A percentile compares a stretch with the other conserved stretches of the same genome.
Evolutionary conservation across 2,797 vertebrate species (phyloP).

Genomic region (Pogoniulus pusillus): DNA sequence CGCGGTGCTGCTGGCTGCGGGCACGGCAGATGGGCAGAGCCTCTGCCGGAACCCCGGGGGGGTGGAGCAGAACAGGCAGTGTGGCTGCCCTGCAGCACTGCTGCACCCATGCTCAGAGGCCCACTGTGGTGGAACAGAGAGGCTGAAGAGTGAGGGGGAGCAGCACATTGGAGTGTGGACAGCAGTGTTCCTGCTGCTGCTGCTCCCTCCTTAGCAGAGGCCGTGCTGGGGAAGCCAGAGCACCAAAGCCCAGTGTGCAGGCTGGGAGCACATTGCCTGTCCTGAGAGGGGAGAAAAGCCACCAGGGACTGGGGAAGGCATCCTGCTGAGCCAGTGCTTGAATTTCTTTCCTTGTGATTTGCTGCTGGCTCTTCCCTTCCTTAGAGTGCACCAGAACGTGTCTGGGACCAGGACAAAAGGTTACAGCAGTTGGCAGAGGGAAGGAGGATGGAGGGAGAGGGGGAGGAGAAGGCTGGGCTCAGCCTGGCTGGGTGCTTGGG

Average conservation of each 20-base stretch:
- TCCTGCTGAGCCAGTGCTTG: neutral
- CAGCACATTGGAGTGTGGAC: neutral
- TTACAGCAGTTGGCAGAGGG: neutral
- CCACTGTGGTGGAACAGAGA: neutral
- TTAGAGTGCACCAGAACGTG: neutral
- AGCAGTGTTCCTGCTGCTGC: neutral
- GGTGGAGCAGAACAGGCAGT: neutral
- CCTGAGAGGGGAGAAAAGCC: no score
- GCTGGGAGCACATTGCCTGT: neutral
- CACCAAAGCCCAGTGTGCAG: neutral
- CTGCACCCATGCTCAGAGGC: accelerated
- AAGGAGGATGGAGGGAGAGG: neutral
- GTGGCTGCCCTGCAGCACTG: neutral
- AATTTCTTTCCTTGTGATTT: neutral
- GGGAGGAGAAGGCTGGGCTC: neutral
- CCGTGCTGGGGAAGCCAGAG: accelerated
- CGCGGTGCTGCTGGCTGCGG: neutral
- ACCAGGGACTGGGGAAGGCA: neutral
- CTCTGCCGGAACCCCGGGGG: neutral
- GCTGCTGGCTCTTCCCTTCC: neutral
- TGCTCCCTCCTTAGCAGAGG: neutral
- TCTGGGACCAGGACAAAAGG: neutral
- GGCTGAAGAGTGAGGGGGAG: neutral
- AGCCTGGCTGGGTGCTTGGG: neutral
- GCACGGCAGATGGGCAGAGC: neutral